Conservation (phyloP, 2,113 vertebrate genomes). For the Regulus satrapa region DNA sequence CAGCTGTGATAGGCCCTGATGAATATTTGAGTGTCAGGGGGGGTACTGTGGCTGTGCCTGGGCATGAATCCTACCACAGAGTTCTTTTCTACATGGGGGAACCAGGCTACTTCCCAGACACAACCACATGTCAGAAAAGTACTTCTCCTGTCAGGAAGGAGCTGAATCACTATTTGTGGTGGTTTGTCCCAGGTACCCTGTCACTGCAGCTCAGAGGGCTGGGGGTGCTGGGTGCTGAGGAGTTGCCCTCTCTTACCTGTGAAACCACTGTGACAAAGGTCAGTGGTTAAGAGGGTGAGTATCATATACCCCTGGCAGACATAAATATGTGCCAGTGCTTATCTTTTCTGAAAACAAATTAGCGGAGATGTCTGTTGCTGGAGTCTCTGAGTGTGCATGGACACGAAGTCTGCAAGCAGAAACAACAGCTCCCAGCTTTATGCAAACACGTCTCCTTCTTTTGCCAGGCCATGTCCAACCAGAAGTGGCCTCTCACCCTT, state of each 20-base stretch:
- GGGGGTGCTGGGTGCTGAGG: not conserved
- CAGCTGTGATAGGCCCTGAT: not conserved
- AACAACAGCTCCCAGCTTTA: not conserved
- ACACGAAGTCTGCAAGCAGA: not conserved
- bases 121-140: not conserved
- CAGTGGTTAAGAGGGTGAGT: not conserved
- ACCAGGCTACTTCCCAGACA: not conserved
- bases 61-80: not conserved
- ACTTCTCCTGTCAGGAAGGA: not conserved
- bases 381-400: not conserved
- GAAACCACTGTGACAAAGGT: not conserved
- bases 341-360: not conserved
- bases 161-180: not conserved
- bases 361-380: not conserved
- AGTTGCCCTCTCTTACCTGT: too few species aligned
- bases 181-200: not conserved
- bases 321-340: not conserved
- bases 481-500: not conserved
- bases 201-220: not conserved
- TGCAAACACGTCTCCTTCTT: not conserved
- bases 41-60: not conserved
- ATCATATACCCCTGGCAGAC: not conserved
- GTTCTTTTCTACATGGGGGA: not conserved
- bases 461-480: not conserved
- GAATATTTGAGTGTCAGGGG: not conserved